phyloP scores from a whole-genome alignment of 2,797 vertebrate species.

The Lagodon rhomboides region DNA sequence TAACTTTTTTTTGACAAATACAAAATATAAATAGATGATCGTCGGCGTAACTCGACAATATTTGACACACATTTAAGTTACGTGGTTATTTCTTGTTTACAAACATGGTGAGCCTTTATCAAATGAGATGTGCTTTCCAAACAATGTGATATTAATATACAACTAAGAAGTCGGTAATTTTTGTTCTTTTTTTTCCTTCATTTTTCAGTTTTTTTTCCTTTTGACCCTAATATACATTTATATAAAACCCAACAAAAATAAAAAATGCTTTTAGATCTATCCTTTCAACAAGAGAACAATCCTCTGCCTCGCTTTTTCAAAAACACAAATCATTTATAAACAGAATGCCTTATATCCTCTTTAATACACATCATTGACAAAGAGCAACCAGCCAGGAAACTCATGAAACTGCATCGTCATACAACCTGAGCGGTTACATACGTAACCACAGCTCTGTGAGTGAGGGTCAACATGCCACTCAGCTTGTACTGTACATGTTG shows the following conservation, averaged over 20 bases:
- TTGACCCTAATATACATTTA: constrained; percentile 86
- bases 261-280: constrained; percentile 77
- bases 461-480: constrained; percentile 15
- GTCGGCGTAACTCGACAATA: constrained; percentile 67
- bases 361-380: constrained; percentile 77
- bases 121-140: constrained; percentile 84
- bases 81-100: constrained; percentile 80
- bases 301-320: constrained; percentile 63
- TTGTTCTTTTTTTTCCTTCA: constrained; percentile 42
- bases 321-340: constrained; percentile 78
- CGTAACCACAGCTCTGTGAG: constrained; percentile 46
- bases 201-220: constrained; percentile 58
- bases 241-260: constrained; percentile 85
- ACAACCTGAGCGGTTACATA: constrained; percentile 32
- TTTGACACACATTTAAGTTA: constrained; percentile 82
- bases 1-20: constrained; percentile 72
- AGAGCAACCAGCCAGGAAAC: constrained; percentile 66
- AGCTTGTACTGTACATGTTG: constrained; percentile 14
- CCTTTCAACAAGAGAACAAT: constrained; percentile 67
- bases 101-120: constrained; percentile 81
- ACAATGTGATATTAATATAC: constrained; percentile 82
- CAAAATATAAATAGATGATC: constrained; percentile 86
- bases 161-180: constrained; percentile 73
- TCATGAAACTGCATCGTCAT: constrained; percentile 28
- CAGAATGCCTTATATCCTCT: constrained; percentile 77